Evolutionary conservation across 2,888 invertebrate genomes (phyloP).

Genomic region (Apamea anceps): DNA sequence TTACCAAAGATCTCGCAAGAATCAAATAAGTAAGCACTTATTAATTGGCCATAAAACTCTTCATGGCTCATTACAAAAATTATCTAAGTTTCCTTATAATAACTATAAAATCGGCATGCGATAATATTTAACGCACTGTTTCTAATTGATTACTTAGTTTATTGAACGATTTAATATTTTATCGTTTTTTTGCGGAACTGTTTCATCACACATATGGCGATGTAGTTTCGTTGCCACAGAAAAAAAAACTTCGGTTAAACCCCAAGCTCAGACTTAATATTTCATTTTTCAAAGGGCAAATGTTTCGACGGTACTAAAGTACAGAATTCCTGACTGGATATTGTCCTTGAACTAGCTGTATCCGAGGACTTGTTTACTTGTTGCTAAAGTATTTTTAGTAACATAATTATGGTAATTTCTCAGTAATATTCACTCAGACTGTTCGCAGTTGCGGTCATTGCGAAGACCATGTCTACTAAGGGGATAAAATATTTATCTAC

Average conservation of each 20-base stretch:
- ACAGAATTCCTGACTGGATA: neutral
- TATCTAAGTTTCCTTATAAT: slow-evolving; percentile 2
- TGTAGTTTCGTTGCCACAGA: neutral
- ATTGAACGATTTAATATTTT: neutral
- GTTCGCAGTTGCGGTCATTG: neutral
- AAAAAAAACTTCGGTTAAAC: neutral
- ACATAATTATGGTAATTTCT: neutral
- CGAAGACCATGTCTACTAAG: neutral
- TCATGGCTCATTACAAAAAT: slow-evolving; percentile 6
- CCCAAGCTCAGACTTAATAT: neutral
- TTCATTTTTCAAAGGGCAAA: slow-evolving; percentile 4
- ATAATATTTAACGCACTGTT: slow-evolving; percentile 3
- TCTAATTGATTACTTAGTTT: slow-evolving; percentile 5
- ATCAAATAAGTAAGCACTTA: slow-evolving; percentile 1
- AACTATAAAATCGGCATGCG: slow-evolving; percentile 20
- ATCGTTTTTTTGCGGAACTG: neutral
- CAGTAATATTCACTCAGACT: neutral
- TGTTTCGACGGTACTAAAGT: neutral
- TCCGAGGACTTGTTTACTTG: slow-evolving; percentile 20
- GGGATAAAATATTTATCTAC: neutral
- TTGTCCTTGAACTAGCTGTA: slow-evolving; percentile 21
- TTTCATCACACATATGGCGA: neutral
- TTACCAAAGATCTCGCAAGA: neutral
- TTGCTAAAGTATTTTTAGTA: slow-evolving; percentile 1
- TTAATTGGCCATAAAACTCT: slow-evolving; percentile 15